These are phyloP conservation scores for Euspilapteryx auroguttella DNA, from an alignment of 2,888 invertebrate species.

Conservation along the genomic window DNA sequence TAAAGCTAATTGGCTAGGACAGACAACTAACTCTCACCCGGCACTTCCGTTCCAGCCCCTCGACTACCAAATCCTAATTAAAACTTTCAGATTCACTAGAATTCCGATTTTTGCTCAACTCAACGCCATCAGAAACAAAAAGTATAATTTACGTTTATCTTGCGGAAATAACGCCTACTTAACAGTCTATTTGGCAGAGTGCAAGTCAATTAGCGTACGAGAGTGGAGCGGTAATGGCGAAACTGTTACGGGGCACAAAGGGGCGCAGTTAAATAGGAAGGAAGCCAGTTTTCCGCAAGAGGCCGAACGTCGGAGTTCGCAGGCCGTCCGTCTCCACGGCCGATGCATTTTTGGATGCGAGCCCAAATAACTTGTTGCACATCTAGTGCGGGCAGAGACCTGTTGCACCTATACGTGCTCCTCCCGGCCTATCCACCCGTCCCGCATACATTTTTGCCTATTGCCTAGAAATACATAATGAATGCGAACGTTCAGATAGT, in stretches of 20 bases:
- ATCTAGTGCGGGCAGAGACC: conserved; percentile 26
- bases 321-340: conserved; percentile 20
- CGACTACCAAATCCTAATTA: background rate
- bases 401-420: conserved; percentile 34
- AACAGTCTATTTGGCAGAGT: conserved; percentile 10
- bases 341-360: conserved; percentile 59
- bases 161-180: conserved; percentile 15
- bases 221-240: conserved; percentile 11
- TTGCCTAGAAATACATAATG: conserved; percentile 51
- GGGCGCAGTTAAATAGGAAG: conserved; percentile 15
- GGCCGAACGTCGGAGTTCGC: conserved; percentile 21
- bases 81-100: too few relatives aligned
- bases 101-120: too few relatives aligned
- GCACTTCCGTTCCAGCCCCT: background rate
- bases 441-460: conserved; percentile 38
- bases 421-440: conserved; percentile 17
- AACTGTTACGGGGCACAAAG: conserved; percentile 11
- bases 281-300: conserved; percentile 26
- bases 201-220: conserved; percentile 12
- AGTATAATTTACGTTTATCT: too few relatives aligned
- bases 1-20: background rate
- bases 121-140: too few relatives aligned
- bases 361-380: conserved; percentile 57
- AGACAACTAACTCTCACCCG: background rate
- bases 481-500: conserved; percentile 25